Conservation (phyloP, 2,113 vertebrate genomes). For the Chaetops frenatus region DNA sequence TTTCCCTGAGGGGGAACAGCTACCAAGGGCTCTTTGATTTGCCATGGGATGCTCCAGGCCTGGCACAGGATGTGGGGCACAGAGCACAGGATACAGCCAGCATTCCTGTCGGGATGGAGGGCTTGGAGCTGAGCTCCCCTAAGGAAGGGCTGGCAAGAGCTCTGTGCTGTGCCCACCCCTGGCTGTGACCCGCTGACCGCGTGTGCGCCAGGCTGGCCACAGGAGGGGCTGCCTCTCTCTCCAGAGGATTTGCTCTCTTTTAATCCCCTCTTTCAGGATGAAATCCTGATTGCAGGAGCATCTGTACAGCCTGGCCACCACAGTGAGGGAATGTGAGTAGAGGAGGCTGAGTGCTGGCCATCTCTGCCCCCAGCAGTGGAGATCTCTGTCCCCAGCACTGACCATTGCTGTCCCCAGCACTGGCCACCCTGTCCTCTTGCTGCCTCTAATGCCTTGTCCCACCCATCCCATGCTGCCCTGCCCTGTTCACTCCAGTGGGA, state of each 20-base stretch:
- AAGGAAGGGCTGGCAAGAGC: not conserved
- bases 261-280: not conserved
- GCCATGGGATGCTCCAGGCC: not conserved
- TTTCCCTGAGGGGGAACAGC: not conserved
- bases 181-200: not conserved
- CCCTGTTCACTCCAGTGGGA: not conserved
- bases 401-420: not conserved
- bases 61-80: not conserved
- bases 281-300: not conserved
- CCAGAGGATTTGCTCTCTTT: not conserved
- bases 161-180: not conserved
- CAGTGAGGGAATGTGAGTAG: rapidly evolving
- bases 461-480: rapidly evolving
- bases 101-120: not conserved
- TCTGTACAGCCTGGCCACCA: not conserved
- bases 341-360: not conserved
- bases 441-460: not conserved
- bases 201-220: rapidly evolving
- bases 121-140: rapidly evolving
- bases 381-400: not conserved
- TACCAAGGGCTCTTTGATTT: not conserved
- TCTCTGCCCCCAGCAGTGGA: not conserved
- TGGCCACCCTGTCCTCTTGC: not conserved
- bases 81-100: not conserved
- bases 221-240: not conserved